phyloP scores from a whole-genome alignment of 1,140 invertebrate species.

The Latrodectus geometricus region DNA sequence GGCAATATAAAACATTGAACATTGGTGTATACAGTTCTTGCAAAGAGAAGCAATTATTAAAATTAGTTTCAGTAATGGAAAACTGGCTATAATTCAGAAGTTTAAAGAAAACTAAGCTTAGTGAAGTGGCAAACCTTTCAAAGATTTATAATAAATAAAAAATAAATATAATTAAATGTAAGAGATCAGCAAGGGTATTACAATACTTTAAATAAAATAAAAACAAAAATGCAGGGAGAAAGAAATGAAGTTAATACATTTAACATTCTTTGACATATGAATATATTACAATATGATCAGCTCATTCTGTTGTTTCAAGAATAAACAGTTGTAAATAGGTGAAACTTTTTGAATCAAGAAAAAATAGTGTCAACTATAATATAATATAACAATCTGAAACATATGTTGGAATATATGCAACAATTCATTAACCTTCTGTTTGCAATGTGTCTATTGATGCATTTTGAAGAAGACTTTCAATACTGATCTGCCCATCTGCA shows the following conservation, averaged over 20 bases:
- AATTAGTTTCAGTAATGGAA: no score
- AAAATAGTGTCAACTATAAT: not conserved
- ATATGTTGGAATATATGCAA: not conserved
- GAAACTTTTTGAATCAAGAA: not conserved
- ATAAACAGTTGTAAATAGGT: not conserved
- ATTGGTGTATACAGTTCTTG: no score
- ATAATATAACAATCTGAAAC: not conserved
- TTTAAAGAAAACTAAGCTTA: no score
- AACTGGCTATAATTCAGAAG: no score
- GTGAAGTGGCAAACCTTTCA: no score
- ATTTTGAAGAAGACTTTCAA: conserved; percentile 49
- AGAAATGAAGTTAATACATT: conserved; percentile 10
- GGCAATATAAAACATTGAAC: no score
- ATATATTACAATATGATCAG: conserved; percentile 16
- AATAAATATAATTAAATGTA: no score
- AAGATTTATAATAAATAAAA: no score
- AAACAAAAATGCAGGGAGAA: not conserved
- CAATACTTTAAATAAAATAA: no score
- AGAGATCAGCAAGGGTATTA: no score
- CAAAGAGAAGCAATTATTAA: no score
- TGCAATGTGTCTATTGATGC: conserved; percentile 30
- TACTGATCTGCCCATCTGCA: conserved; percentile 50
- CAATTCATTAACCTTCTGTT: conserved; percentile 14
- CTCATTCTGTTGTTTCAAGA: not conserved
- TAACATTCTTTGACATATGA: conserved; percentile 21